Conservation (phyloP, 2,888 invertebrate species). For the Catocala nupta region DNA sequence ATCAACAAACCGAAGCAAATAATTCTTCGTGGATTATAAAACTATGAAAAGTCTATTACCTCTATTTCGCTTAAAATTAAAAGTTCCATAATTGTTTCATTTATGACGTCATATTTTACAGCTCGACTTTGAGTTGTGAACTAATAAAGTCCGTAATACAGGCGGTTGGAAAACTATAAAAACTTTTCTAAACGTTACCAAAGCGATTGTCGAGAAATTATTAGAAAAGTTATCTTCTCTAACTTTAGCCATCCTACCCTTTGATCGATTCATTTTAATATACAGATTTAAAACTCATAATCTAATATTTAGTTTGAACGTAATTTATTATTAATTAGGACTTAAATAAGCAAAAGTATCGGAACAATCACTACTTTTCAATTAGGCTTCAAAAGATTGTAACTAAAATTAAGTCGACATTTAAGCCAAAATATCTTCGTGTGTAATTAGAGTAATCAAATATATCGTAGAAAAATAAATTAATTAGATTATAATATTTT, state of each 20-base stretch:
- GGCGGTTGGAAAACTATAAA: slow-evolving; percentile 53
- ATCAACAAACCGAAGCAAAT: too few relatives aligned
- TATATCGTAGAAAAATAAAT: too few relatives aligned
- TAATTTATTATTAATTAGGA: neutral
- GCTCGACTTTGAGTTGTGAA: slow-evolving; percentile 44
- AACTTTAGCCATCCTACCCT: slow-evolving; percentile 1
- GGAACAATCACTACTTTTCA: too few relatives aligned
- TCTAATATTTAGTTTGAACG: neutral
- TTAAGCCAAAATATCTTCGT: too few relatives aligned
- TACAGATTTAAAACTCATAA: neutral
- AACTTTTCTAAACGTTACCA: slow-evolving; percentile 42
- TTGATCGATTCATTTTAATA: neutral
- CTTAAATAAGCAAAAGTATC: too few relatives aligned
- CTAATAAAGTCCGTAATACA: slow-evolving; percentile 48
- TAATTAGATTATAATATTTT: too few relatives aligned
- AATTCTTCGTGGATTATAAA: too few relatives aligned
- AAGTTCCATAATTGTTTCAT: slow-evolving; percentile 29
- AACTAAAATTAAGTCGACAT: too few relatives aligned
- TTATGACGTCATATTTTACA: slow-evolving; percentile 41
- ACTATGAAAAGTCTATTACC: too few relatives aligned
- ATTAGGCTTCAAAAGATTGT: too few relatives aligned
- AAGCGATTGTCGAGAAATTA: slow-evolving; percentile 48
- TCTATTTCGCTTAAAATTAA: too few relatives aligned
- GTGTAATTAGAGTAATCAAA: too few relatives aligned
- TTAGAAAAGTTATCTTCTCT: slow-evolving; percentile 51